Evolutionary conservation across 2,797 vertebrate genomes (phyloP).

Genomic region (Gymnopithys bicolor): DNA sequence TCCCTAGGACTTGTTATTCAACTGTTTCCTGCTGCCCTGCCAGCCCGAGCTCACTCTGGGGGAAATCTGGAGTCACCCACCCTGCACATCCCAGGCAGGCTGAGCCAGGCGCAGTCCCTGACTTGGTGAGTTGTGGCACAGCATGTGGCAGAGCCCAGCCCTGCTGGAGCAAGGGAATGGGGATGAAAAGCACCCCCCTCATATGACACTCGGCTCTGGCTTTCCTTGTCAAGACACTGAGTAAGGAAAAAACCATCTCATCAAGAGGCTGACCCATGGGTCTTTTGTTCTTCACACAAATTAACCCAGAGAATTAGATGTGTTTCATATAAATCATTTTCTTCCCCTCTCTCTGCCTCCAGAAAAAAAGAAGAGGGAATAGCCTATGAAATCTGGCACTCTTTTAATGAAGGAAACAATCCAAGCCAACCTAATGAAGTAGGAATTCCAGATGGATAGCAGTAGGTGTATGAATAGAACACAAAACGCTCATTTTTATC

Average conservation of each 20-base stretch:
- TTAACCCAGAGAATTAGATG: conserved; percentile 31
- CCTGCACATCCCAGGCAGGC: background rate
- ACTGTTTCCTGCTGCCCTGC: background rate
- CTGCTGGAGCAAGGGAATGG: background rate
- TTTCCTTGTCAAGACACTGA: background rate
- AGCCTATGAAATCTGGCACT: conserved; percentile 14
- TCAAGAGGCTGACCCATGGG: conserved; percentile 27
- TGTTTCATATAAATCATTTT: background rate
- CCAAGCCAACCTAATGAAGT: conserved; percentile 10
- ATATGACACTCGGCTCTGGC: background rate
- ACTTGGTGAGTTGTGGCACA: rapidly evolving
- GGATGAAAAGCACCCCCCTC: background rate
- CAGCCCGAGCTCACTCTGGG: background rate
- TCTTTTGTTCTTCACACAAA: conserved; percentile 33
- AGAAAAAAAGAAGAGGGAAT: background rate
- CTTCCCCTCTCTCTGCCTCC: background rate
- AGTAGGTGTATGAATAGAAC: background rate
- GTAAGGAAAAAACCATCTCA: background rate
- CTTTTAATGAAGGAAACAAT: background rate
- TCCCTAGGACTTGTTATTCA: background rate
- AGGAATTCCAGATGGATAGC: conserved; percentile 32
- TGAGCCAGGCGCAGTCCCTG: background rate
- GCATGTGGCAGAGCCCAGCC: background rate
- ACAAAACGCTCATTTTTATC: background rate
- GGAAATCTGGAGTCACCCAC: background rate